These are phyloP conservation scores for Drosophila pandora DNA, from an alignment of 1,140 invertebrate species.

Conservation along the genomic window DNA sequence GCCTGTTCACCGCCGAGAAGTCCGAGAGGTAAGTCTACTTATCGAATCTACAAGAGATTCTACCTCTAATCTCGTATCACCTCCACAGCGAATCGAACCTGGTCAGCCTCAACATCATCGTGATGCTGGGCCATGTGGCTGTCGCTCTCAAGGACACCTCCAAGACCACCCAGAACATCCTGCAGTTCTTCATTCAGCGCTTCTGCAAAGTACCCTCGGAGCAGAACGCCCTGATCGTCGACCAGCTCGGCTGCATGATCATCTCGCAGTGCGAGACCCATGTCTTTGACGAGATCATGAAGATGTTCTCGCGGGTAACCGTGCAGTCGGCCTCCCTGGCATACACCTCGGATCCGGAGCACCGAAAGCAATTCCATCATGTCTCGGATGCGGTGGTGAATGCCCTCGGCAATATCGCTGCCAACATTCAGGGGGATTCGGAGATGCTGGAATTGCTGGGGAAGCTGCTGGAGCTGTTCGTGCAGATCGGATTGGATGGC, in stretches of 20 bases:
- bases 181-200: constrained; percentile 98
- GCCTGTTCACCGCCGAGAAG: constrained; percentile 95
- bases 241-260: constrained; percentile 98
- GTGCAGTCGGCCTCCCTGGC: constrained; percentile 96
- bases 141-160: constrained; percentile 96
- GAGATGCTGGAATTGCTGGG: constrained; percentile 95
- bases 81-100: constrained; percentile 91
- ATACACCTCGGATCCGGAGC: constrained; percentile 89
- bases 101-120: constrained; percentile 98
- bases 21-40: constrained; percentile 85
- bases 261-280: constrained; percentile 93
- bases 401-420: constrained; percentile 96
- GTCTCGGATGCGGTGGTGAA: constrained; percentile 97
- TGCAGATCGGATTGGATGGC: constrained; percentile 97
- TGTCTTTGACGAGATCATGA: constrained; percentile 98
- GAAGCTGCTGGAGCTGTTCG: constrained; percentile 96
- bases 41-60: not conserved
- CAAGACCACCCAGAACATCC: constrained; percentile 96
- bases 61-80: not conserved
- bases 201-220: constrained; percentile 95
- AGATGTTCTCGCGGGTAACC: constrained; percentile 98
- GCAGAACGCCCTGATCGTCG: constrained; percentile 97
- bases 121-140: constrained; percentile 98
- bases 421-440: constrained; percentile 94
- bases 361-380: constrained; percentile 87